Base-by-base conservation (phyloP, 2,888 invertebrate genomes). In the Polyploca ridens region DNA sequence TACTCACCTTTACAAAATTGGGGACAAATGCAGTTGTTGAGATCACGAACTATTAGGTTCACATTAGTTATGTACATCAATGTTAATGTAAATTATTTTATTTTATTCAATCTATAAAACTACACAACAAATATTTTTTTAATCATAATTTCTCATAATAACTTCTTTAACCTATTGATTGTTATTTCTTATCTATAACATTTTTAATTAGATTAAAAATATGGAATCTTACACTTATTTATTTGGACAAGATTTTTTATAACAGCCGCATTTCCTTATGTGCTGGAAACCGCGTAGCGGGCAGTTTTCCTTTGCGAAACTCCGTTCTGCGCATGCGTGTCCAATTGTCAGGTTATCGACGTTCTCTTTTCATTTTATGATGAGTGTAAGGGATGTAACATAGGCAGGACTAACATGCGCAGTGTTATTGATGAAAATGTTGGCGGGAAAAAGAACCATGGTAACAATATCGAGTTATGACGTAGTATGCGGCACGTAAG, bases 401-500 rank as follows among this genome's bases (percentile, higher is more conserved):
- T 67, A 73, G 61, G 66, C 72, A 72, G 74, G 78, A 72, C 80
- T 74, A 85, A 89, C 92, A 90, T 94, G 93, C 93, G 93, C 93
- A 88, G 83, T 90, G 86, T 87, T 94, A 94, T 94, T 90, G 93
- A 94, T 87, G 83, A 79, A 87, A 82, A 75, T 73, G 76, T 84
- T 87, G 87, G 90, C 88, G 95, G 95, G 87, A 89, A 86, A 75
- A 61, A 38, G 33, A 16, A 38, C 54, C 54, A 54, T 54, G 54
- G 54, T 16, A 54, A 54, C 27, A 63, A 62, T 62, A 66, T 62
- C 59, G 59, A 66, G 38, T 61, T 63, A 64, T 57, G 63, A 41
- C 44, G 62, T 65, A 59, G 54, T 54, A 63, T 66, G 65, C 66
- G 63, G 62, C 64, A 49, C 54, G 16, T 3, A 49, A 16, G 19